Base-by-base conservation (phyloP, 2,888 invertebrate species). In the Minunthozetes semirufus region DNA sequence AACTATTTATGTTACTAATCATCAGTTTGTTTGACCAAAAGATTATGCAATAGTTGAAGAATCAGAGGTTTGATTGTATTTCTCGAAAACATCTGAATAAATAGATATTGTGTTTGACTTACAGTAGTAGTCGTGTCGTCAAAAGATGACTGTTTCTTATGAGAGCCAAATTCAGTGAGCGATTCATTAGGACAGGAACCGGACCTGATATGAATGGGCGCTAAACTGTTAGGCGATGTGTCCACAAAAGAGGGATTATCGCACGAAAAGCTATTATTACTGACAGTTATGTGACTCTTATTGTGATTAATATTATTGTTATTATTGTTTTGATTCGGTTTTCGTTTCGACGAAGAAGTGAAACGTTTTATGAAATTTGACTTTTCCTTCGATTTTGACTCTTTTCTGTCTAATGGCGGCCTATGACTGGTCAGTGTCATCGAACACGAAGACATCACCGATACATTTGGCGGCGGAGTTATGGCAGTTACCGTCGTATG, bases 101-200 rank as follows among this genome's bases (percentile, higher is more conserved):
- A 27, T 27, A 13, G 4, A 13, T 25, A 27, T 17, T 9, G 22
- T 9, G 19, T 13, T n/a, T 59, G 33, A 50, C 53, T 72, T 59
- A 61, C 73, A 63, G 61, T 63, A 61, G 61, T 63, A 61, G 33
- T 68, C 42, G 68, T 38, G 68, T 68, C 46, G 13, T 42, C 73
- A 50, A 59, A 63, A 68, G 56, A 46, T 2, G 66, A 29, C 22
- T 71, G 61, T 17, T 76, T 74, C 15, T 72, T 70, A 61, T 68
- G 56, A 1, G 63, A 25, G 1, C 25, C 42, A 11, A 29, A 76
- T 33, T 76, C 75, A 22, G 77, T 76, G 17, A 92, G 88, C 83
- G 93, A 87, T 84, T 92, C 93, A 84, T 92, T 92, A 79, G 94
- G 94, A 83, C 92, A 94, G 80, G 94, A 94, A 77, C 93, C 94